Conservation (phyloP, 1,140 invertebrate species). For the Drosophila sturtevanti region DNA sequence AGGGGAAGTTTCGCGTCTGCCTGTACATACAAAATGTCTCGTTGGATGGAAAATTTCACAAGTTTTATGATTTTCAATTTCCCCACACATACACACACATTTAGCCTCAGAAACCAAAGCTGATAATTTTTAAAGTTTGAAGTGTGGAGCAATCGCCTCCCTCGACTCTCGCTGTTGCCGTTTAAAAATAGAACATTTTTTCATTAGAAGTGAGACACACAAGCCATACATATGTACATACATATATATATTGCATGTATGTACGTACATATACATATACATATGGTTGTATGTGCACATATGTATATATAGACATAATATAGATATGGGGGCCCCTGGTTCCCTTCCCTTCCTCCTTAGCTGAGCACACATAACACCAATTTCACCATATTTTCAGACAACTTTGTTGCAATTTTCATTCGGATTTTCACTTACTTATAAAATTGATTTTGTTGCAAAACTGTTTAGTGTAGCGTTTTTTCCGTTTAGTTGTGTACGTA, state of each 20-base stretch:
- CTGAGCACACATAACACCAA: slow-evolving; percentile 29
- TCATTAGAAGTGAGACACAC: slow-evolving; percentile 53
- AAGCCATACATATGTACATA: slow-evolving; percentile 24
- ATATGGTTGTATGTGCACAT: neutral
- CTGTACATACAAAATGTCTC: slow-evolving; percentile 36
- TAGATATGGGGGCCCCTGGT: slow-evolving; percentile 43
- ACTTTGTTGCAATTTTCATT: neutral
- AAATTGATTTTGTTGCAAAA: slow-evolving; percentile 53
- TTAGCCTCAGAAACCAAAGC: slow-evolving; percentile 31
- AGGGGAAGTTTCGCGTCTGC: slow-evolving; percentile 71
- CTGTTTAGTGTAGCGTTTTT: slow-evolving; percentile 53
- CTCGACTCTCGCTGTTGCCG: slow-evolving; percentile 37
- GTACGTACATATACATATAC: neutral
- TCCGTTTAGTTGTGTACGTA: slow-evolving; percentile 33
- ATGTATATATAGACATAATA: slow-evolving; percentile 26
- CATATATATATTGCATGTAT: neutral
- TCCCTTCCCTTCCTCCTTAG: neutral
- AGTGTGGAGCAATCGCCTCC: slow-evolving; percentile 67
- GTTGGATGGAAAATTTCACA: slow-evolving; percentile 76
- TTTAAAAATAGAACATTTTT: slow-evolving; percentile 78
- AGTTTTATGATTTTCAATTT: slow-evolving; percentile 55
- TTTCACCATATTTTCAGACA: slow-evolving; percentile 9
- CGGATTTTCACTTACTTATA: slow-evolving; percentile 41
- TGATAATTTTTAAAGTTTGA: slow-evolving; percentile 77
- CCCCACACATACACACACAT: slow-evolving; percentile 25